phyloP scores from a whole-genome alignment of 2,797 vertebrate genomes.

The Sebastes umbrosus region DNA sequence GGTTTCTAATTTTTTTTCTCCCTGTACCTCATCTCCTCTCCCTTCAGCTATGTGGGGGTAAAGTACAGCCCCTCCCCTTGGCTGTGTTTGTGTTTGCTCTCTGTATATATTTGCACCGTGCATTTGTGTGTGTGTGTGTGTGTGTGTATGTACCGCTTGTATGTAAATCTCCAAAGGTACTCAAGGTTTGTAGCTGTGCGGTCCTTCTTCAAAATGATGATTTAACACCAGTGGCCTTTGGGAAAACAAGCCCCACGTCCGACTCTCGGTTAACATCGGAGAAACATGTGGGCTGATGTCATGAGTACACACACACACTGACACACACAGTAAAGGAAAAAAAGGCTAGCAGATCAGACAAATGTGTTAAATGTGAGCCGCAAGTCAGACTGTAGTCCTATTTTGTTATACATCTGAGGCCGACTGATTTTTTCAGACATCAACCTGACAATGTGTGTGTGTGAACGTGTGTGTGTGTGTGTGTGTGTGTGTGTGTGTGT shows the following conservation, averaged over 20 bases:
- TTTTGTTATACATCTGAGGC: slow-evolving; percentile 31
- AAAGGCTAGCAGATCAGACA: slow-evolving; percentile 11
- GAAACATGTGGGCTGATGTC: slow-evolving; percentile 28
- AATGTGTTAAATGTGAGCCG: slow-evolving; percentile 42
- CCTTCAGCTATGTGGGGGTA: slow-evolving; percentile 65
- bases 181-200: slow-evolving; percentile 30
- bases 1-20: slow-evolving; percentile 76
- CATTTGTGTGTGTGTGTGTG: background rate
- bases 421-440: slow-evolving; percentile 15
- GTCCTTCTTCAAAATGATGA: slow-evolving; percentile 51
- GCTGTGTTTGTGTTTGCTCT: slow-evolving; percentile 58
- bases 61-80: slow-evolving; percentile 61
- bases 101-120: too few species aligned
- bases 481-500: slow-evolving; percentile 1
- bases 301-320: background rate
- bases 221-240: slow-evolving; percentile 58
- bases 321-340: background rate
- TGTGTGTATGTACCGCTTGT: slow-evolving; percentile 12
- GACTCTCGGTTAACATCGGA: slow-evolving; percentile 10
- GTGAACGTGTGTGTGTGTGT: background rate
- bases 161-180: slow-evolving; percentile 66
- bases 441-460: slow-evolving; percentile 14
- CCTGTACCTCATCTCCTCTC: slow-evolving; percentile 64
- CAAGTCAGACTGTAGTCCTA: slow-evolving; percentile 7
- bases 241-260: slow-evolving; percentile 40